A percentile compares a stretch with the other conserved stretches of the same genome.
phyloP scores from a whole-genome alignment of 1,140 invertebrate genomes.

The Anastrepha ludens region DNA sequence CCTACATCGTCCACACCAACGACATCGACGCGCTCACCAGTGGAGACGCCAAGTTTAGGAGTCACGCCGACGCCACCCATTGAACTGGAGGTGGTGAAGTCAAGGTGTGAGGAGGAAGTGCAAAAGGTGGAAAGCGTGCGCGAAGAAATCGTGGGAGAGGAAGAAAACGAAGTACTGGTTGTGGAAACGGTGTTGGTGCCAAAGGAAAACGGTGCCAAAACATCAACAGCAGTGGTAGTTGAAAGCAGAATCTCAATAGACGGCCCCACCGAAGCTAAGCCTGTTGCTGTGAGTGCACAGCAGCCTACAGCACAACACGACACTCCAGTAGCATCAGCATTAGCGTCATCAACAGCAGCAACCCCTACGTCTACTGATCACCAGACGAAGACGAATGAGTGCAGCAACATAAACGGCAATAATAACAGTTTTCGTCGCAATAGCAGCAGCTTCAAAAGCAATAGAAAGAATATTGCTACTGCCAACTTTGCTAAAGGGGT shows the following conservation, averaged over 20 bases:
- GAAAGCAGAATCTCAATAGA: not conserved
- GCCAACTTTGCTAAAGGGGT: not conserved
- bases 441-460: not conserved
- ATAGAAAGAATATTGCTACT: not conserved
- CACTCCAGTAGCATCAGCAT: not conserved
- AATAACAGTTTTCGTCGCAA: conserved; percentile 4
- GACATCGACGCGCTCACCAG: not conserved
- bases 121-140: not conserved
- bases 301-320: not conserved
- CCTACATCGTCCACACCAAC: conserved; percentile 2
- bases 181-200: not conserved
- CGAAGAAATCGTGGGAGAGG: not conserved
- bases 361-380: not conserved
- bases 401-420: not conserved
- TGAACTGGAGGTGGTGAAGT: not conserved
- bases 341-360: not conserved
- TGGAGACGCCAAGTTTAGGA: not conserved
- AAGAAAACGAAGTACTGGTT: not conserved
- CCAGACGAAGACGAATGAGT: not conserved
- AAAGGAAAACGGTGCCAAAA: not conserved
- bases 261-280: not conserved
- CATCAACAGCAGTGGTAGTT: not conserved
- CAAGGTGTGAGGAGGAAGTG: not conserved
- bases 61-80: not conserved
- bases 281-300: too few species aligned